Percentiles rank a stretch among this genome's conserved stretches.
Evolutionary conservation across 2,797 vertebrate species (phyloP).

Genomic region (Danio tinwini): DNA sequence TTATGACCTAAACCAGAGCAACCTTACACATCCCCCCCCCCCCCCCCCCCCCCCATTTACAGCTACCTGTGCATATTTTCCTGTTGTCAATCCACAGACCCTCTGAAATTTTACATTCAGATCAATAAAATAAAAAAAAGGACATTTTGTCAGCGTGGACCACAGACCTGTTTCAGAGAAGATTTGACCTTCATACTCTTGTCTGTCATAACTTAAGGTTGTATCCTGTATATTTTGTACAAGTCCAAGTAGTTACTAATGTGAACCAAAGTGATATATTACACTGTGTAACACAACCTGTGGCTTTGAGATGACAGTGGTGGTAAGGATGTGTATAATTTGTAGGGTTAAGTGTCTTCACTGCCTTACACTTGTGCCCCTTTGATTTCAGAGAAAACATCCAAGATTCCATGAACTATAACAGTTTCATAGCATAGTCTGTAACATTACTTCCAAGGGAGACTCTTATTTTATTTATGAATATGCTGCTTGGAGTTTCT

Average conservation of each 20-base stretch:
- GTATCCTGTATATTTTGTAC: conserved; percentile 64
- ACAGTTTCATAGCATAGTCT: conserved; percentile 65
- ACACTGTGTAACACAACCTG: conserved; percentile 65
- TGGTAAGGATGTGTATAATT: conserved; percentile 44
- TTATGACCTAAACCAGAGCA: conserved; percentile 29
- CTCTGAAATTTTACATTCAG: not conserved
- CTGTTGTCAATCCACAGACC: not conserved
- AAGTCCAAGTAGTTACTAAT: conserved; percentile 63
- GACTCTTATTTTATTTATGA: conserved; percentile 80
- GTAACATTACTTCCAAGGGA: conserved; percentile 71
- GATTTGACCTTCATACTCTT: conserved; percentile 39
- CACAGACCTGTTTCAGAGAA: not conserved
- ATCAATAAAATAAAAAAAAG: too few species aligned
- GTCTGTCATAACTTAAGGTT: conserved; percentile 25
- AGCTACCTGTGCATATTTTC: conserved; percentile 8
- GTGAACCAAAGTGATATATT: conserved; percentile 67
- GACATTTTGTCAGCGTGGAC: conserved; percentile 12
- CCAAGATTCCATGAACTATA: conserved; percentile 46
- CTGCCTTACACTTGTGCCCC: conserved; percentile 53
- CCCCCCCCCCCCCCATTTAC: not conserved
- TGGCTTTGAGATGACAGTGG: conserved; percentile 43
- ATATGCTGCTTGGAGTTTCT: conserved; percentile 84
- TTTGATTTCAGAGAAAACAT: conserved; percentile 46
- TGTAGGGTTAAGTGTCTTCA: conserved; percentile 51
- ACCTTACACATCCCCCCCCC: conserved; percentile 20